These are phyloP conservation scores for Aurelia sp. DNA, from an alignment of 30 jellyfish, hydroid and myxozoan genomes.

Conservation along the genomic window DNA sequence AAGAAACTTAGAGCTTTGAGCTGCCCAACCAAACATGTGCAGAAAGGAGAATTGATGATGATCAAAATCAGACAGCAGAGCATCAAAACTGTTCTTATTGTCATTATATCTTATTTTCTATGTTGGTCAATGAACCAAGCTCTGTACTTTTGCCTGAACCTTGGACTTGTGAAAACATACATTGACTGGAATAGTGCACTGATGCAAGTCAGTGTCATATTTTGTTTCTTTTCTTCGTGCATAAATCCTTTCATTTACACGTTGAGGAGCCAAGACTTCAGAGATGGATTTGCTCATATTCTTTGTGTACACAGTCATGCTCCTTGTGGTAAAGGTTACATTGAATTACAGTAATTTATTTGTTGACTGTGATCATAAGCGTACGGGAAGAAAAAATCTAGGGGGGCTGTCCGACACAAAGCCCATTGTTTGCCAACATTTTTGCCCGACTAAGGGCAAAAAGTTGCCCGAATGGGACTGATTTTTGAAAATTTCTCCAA, in stretches of 20 bases:
- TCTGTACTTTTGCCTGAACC: constrained; percentile 68
- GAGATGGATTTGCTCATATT: constrained; percentile 58
- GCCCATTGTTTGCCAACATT: too few species aligned
- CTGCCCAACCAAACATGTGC: constrained; percentile 45
- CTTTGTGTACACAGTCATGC: constrained; percentile 8
- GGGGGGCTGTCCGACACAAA: too few species aligned
- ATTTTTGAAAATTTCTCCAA: too few species aligned
- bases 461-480: too few species aligned
- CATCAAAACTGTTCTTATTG: constrained; percentile 59
- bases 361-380: background rate
- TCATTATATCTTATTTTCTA: constrained; percentile 63
- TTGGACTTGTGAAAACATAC: constrained; percentile 41
- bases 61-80: constrained; percentile 52
- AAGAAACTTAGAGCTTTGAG: constrained; percentile 57
- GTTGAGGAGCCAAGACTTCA: constrained; percentile 60
- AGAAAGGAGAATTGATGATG: constrained; percentile 60
- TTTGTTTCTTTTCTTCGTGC: constrained; percentile 77
- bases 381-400: too few species aligned
- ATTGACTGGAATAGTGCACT: constrained; percentile 56
- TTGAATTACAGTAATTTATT: constrained; percentile 15
- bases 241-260: constrained; percentile 76
- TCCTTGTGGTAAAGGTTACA: constrained; percentile 12
- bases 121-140: constrained; percentile 85
- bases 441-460: too few species aligned
- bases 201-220: constrained; percentile 69